A percentile compares a stretch with the other conserved stretches of the same genome.
phyloP scores from a whole-genome alignment of 2,888 invertebrate species.

The Tenthredo scrophulariae region DNA sequence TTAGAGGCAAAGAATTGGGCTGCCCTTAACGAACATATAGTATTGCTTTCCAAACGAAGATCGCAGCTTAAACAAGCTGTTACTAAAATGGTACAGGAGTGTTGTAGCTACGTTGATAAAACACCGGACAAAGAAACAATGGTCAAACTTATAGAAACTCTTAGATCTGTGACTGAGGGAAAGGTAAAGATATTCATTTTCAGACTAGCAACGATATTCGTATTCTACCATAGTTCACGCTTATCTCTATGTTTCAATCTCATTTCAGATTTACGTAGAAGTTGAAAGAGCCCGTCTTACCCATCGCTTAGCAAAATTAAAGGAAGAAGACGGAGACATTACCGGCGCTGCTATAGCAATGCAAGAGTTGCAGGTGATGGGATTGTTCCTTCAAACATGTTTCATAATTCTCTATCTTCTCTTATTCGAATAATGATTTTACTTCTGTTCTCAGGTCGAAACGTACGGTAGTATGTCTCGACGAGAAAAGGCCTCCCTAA shows the following conservation, averaged over 20 bases:
- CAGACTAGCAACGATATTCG: background rate
- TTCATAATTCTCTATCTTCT: background rate
- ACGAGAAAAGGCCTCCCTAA: slow-evolving; percentile 96
- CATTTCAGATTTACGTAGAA: slow-evolving; percentile 96
- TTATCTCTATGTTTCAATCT: slow-evolving; percentile 48
- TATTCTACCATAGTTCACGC: slow-evolving; percentile 24
- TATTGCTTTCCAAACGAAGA: slow-evolving; percentile 93
- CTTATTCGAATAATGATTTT: background rate
- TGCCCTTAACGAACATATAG: slow-evolving; percentile 95
- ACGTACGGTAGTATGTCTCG: slow-evolving; percentile 99
- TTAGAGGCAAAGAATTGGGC: slow-evolving; percentile 95
- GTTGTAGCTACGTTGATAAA: slow-evolving; percentile 94
- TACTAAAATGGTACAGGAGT: slow-evolving; percentile 98
- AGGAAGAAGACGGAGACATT: slow-evolving; percentile 91
- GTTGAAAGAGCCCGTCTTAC: slow-evolving; percentile 98
- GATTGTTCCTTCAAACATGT: background rate
- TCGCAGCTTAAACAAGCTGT: slow-evolving; percentile 98
- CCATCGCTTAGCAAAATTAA: slow-evolving; percentile 91
- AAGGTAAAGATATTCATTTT: slow-evolving; percentile 81
- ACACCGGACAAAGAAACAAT: slow-evolving; percentile 94
- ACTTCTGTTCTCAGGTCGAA: slow-evolving; percentile 82
- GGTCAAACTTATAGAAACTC: slow-evolving; percentile 96
- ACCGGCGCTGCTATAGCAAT: slow-evolving; percentile 95
- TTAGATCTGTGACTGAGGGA: slow-evolving; percentile 97
- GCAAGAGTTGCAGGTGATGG: slow-evolving; percentile 92